Conservation (phyloP, 2,113 vertebrate species). For the Dicerorhinus sumatrensis region DNA sequence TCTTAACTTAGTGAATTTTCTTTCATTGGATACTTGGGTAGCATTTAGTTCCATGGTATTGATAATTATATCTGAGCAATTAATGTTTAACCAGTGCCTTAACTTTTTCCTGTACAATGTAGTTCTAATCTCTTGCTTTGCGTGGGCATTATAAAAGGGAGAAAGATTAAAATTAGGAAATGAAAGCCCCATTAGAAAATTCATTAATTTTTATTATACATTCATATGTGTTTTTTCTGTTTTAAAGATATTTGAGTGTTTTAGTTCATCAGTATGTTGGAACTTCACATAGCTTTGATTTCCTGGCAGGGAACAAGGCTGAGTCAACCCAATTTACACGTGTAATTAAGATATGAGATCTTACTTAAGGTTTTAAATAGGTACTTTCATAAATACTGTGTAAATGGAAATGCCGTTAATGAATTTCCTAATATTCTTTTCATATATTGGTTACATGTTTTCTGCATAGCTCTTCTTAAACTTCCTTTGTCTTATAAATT, state of each 20-base stretch:
- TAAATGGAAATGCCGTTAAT: slow-evolving; percentile 10
- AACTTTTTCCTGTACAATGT: background rate
- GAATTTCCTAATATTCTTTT: slow-evolving; percentile 52
- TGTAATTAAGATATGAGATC: slow-evolving; percentile 28
- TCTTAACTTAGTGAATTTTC: slow-evolving; percentile 46
- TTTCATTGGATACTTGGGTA: background rate
- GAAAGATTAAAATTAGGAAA: slow-evolving; percentile 17
- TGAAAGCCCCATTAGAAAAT: slow-evolving; percentile 32
- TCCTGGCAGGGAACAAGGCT: background rate
- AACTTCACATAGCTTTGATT: slow-evolving; percentile 40
- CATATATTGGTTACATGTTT: slow-evolving; percentile 22
- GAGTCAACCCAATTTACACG: background rate
- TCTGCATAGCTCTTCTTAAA: slow-evolving; percentile 22
- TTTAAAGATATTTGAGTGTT: slow-evolving; percentile 38
- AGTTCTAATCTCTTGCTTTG: slow-evolving; percentile 34
- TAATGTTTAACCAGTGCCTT: slow-evolving; percentile 49
- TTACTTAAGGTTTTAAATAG: slow-evolving; percentile 45
- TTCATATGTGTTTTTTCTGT: background rate
- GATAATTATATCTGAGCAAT: slow-evolving; percentile 42
- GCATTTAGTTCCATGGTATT: slow-evolving; percentile 22
- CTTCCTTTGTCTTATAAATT: slow-evolving; percentile 40
- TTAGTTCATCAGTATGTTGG: slow-evolving; percentile 11
- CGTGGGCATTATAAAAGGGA: background rate
- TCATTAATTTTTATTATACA: background rate
- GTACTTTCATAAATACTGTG: slow-evolving; percentile 43